Conservation (phyloP, 2,797 vertebrate genomes). For the Sebastes paucispinis region DNA sequence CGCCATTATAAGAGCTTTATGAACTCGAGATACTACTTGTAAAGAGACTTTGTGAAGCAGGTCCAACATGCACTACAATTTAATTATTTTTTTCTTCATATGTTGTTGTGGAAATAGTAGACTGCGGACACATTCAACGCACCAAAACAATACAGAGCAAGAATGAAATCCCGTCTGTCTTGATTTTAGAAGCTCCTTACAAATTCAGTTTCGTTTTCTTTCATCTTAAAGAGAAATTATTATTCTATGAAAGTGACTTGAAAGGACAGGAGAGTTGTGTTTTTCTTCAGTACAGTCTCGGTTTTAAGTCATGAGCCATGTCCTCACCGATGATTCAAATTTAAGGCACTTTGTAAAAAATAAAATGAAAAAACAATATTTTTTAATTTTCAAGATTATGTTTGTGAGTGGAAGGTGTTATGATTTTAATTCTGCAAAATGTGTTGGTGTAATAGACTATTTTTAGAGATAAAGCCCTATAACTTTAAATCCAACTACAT, state of each 20-base stretch:
- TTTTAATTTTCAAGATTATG: neutral
- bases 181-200: neutral
- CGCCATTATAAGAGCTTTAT: neutral
- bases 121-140: neutral
- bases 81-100: neutral
- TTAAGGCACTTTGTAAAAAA: neutral
- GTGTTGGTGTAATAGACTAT: neutral
- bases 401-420: neutral
- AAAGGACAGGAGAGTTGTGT: neutral
- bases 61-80: neutral
- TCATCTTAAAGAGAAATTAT: neutral
- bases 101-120: neutral
- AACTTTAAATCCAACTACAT: neutral
- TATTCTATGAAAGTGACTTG: neutral
- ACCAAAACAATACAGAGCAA: neutral
- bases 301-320: too few relatives aligned
- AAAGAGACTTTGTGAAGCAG: neutral
- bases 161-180: neutral
- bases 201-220: slow-evolving; percentile 15
- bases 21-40: neutral
- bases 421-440: neutral
- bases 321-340: neutral
- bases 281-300: neutral
- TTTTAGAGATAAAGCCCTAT: neutral
- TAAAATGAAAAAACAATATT: neutral